Evolutionary conservation across 2,888 invertebrate species (phyloP), one percentile per base, ranked within the genome.

Genomic region (Stenchaetothrips biformis): DNA sequence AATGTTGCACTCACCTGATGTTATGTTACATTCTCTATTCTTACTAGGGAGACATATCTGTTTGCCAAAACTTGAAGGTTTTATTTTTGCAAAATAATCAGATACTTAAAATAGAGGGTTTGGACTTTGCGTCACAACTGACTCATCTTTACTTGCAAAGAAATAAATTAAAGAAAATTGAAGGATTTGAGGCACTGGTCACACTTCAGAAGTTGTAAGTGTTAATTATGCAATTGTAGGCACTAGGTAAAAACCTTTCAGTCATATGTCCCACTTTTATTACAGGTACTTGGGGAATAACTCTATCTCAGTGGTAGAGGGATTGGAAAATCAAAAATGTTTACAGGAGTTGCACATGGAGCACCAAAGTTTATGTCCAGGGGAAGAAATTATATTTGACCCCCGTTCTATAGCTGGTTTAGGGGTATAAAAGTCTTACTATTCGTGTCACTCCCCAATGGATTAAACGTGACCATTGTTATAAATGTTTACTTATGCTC

Each of bases 21-120:
- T 21, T 67, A 21, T 18, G 37, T 37, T 2, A 37, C 6, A 11
- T 74, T 9, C 7, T 74, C 25, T 25, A 7, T 21, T 21, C 4
- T 1, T 37, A 37, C 37, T 4, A 74, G 67, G 67, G 67, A 25
- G 67, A 74, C 25, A 74, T 74, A 74, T 21, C 67, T 8, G 21
- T 25, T 21, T 74, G 67, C 7, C 21, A 74, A 25, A 74, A 74
- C 25, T 25, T 74, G n/a, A 74, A 74, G 25, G 67, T 74, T 9
- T 25, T 74, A 8, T 74, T 25, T 25, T 74, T 74, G 25, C 67
- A 74, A 74, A 74, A 74, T 8, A 74, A 74, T 74, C 67, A 74
- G 25, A 7, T 74, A 25, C 21, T 9, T 0, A 25, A 25, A 25
- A 11, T 74, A 74, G 67, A 74, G 2, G 25, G 25, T 25, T 25